Percentiles rank a stretch among this genome's conserved stretches.
Conservation (phyloP, 2,113 vertebrate genomes). For the Leucopsar rothschildi region DNA sequence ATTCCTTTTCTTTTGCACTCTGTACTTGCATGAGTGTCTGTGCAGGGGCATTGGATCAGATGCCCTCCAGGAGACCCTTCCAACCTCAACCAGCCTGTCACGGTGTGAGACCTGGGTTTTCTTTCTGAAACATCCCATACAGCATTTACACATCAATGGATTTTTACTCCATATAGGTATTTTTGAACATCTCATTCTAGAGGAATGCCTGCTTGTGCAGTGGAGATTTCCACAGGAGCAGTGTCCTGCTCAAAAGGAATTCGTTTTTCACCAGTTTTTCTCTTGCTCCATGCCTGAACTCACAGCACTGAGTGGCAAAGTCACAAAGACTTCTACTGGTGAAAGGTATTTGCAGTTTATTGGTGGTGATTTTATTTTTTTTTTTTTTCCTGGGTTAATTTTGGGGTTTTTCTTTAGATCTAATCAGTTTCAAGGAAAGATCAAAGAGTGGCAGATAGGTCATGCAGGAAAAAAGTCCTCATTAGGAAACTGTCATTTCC, state of each 20-base stretch:
- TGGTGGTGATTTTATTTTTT: neutral
- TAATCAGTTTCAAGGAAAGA: neutral
- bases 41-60: neutral
- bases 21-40: neutral
- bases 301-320: neutral
- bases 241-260: neutral
- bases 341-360: neutral
- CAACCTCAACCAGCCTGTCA: neutral
- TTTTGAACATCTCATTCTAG: neutral
- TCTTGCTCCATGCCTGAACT: accelerated
- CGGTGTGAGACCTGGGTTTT: neutral
- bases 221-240: neutral
- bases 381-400: neutral
- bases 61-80: neutral
- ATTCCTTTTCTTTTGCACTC: neutral
- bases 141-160: accelerated
- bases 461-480: neutral
- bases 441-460: neutral
- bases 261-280: neutral
- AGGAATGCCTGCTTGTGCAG: neutral
- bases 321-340: neutral
- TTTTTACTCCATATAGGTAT: neutral
- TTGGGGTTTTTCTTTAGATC: neutral
- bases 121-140: neutral
- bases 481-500: neutral